Percentiles rank a stretch among this genome's conserved stretches.
phyloP scores from a whole-genome alignment of 2,888 invertebrate genomes.

The Andrena marginata region DNA sequence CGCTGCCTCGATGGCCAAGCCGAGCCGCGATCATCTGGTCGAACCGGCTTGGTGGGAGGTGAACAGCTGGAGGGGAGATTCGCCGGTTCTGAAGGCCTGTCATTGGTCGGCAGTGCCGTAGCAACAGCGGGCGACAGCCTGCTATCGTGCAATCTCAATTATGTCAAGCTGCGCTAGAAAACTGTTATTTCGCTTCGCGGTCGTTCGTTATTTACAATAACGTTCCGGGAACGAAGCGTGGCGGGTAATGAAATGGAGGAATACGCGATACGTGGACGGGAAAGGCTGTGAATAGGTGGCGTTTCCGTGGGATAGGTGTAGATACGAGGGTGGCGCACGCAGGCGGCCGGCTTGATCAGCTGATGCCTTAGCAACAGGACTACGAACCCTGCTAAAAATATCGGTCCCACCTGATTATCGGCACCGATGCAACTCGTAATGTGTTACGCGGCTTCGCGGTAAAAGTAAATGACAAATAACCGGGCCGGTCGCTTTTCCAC shows the following conservation, averaged over 20 bases:
- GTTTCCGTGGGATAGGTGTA: conserved; percentile 5
- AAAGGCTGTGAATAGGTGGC: neutral
- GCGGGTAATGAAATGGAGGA: neutral
- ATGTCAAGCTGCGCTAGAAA: conserved; percentile 13
- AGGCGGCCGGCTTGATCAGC: conserved; percentile 78
- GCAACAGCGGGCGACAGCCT: conserved; percentile 5
- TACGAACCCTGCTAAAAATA: conserved; percentile 79
- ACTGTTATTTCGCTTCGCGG: neutral
- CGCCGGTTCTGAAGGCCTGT: conserved; percentile 64
- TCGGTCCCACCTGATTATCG: conserved; percentile 63
- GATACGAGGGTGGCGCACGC: conserved; percentile 62
- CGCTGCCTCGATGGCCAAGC: conserved; percentile 52
- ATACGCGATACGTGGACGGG: neutral
- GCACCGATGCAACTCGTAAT: conserved; percentile 49
- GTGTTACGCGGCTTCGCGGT: conserved; percentile 25
- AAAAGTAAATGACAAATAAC: conserved; percentile 28
- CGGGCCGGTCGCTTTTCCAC: conserved; percentile 1
- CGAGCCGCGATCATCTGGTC: conserved; percentile 81
- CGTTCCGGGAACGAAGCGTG: conserved; percentile 7
- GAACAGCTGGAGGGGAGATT: conserved; percentile 45
- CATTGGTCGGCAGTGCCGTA: conserved; percentile 73
- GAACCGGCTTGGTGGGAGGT: conserved; percentile 44
- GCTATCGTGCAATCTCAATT: conserved; percentile 26
- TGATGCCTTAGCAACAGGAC: conserved; percentile 84
- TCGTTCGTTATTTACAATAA: conserved; percentile 9